Conservation (phyloP, 2,888 invertebrate species). For the Eupithecia subfuscata region DNA sequence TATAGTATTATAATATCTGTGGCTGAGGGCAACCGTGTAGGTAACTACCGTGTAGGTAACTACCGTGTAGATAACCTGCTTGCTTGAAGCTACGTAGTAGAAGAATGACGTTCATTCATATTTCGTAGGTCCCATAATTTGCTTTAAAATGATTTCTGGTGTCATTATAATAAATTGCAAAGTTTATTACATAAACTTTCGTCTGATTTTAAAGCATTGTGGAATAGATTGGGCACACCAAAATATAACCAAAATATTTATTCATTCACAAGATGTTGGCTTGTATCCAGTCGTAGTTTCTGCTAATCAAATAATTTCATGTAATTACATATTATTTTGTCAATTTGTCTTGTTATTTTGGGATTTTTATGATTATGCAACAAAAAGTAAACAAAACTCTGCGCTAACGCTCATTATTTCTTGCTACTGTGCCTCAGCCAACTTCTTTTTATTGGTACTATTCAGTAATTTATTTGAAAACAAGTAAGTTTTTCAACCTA, state of each 20-base stretch:
- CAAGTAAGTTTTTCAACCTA: slow-evolving; percentile 1
- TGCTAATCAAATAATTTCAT: slow-evolving; percentile 25
- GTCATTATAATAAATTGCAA: not conserved
- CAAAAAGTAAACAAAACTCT: not conserved
- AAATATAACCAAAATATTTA: slow-evolving; percentile 25
- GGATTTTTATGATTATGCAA: slow-evolving; percentile 10
- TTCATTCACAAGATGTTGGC: slow-evolving; percentile 30
- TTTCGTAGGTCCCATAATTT: not conserved
- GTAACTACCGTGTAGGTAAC: not conserved
- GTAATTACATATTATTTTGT: slow-evolving; percentile 27
- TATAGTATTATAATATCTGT: too few relatives aligned
- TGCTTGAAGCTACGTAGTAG: not conserved
- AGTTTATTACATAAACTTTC: slow-evolving; percentile 9
- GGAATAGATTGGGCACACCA: slow-evolving; percentile 5
- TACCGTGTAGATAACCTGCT: not conserved
- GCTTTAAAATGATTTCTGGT: not conserved
- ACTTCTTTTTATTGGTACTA: not conserved
- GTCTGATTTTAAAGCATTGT: slow-evolving; percentile 18
- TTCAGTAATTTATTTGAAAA: not conserved
- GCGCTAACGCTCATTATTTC: not conserved
- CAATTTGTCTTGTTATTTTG: slow-evolving; percentile 23
- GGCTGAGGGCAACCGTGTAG: not conserved
- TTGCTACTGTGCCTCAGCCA: not conserved
- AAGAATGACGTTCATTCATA: not conserved
- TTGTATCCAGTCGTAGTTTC: slow-evolving; percentile 21